Conservation (phyloP, 2,888 invertebrate genomes). For the Brenthis ino region DNA sequence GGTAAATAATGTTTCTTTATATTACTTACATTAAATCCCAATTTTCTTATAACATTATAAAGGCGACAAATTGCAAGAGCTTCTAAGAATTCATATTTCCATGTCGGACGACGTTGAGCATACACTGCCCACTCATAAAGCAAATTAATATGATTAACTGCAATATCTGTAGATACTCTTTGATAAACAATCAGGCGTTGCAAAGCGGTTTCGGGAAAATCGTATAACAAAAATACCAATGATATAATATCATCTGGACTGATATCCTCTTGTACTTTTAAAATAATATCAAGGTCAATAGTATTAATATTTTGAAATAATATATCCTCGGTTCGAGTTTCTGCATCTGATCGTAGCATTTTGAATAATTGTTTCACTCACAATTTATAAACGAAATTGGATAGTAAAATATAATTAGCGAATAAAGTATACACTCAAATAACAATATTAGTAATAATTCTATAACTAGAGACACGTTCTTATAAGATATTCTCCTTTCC, state of each 20-base stretch:
- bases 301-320: slow-evolving; percentile 50
- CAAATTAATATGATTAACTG: slow-evolving; percentile 56
- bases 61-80: slow-evolving; percentile 67
- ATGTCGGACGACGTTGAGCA: slow-evolving; percentile 56
- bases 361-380: not conserved
- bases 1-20: slow-evolving; percentile 58
- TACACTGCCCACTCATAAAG: slow-evolving; percentile 67
- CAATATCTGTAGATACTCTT: slow-evolving; percentile 56
- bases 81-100: slow-evolving; percentile 73
- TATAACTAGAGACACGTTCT: too few species aligned
- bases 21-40: slow-evolving; percentile 58
- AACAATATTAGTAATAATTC: too few species aligned
- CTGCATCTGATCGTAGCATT: slow-evolving; percentile 53
- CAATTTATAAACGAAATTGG: too few species aligned
- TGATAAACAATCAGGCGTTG: slow-evolving; percentile 65
- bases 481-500: too few species aligned
- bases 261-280: slow-evolving; percentile 66
- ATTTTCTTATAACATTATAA: slow-evolving; percentile 60
- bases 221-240: slow-evolving; percentile 70
- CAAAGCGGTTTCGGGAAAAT: slow-evolving; percentile 68
- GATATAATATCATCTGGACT: slow-evolving; percentile 66
- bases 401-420: too few species aligned
- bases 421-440: too few species aligned
- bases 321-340: slow-evolving; percentile 40
- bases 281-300: slow-evolving; percentile 58